Percentiles rank a stretch among this genome's conserved stretches.
phyloP scores from a whole-genome alignment of 2,113 vertebrate genomes.

The Poecilia latipinna region DNA sequence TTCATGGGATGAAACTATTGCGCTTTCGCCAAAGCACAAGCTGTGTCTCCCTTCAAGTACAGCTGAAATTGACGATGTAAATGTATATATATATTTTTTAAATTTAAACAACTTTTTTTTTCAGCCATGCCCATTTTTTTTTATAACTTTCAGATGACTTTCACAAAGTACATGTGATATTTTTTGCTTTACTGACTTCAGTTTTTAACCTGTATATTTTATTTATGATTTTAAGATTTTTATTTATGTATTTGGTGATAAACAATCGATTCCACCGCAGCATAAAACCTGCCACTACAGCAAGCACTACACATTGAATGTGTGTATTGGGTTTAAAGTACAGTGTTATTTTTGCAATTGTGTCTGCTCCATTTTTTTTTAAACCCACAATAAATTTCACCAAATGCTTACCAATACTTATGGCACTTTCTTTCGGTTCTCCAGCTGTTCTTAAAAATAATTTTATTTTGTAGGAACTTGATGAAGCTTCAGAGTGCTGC shows the following conservation, averaged over 20 bases:
- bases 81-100: neutral
- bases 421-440: neutral
- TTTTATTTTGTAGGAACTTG: neutral
- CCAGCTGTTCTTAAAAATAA: neutral
- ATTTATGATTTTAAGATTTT: slow-evolving; percentile 59
- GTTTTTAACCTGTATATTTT: slow-evolving; percentile 69
- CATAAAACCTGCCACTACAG: slow-evolving; percentile 23
- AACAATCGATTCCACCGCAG: slow-evolving; percentile 35
- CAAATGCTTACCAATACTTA: slow-evolving; percentile 12
- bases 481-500: neutral
- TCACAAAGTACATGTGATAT: neutral
- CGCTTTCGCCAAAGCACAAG: slow-evolving; percentile 24
- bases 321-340: slow-evolving; percentile 36
- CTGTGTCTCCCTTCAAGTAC: slow-evolving; percentile 14
- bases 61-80: neutral
- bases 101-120: neutral
- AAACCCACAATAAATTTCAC: slow-evolving; percentile 57
- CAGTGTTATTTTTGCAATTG: slow-evolving; percentile 59
- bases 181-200: neutral
- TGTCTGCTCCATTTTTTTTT: slow-evolving; percentile 17
- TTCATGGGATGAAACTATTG: slow-evolving; percentile 21
- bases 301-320: slow-evolving; percentile 34
- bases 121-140: slow-evolving; percentile 18
- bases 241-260: slow-evolving; percentile 7
- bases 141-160: slow-evolving; percentile 27